These are phyloP conservation scores for Boloria selene DNA, from an alignment of 2,888 invertebrate species.

Conservation along the genomic window DNA sequence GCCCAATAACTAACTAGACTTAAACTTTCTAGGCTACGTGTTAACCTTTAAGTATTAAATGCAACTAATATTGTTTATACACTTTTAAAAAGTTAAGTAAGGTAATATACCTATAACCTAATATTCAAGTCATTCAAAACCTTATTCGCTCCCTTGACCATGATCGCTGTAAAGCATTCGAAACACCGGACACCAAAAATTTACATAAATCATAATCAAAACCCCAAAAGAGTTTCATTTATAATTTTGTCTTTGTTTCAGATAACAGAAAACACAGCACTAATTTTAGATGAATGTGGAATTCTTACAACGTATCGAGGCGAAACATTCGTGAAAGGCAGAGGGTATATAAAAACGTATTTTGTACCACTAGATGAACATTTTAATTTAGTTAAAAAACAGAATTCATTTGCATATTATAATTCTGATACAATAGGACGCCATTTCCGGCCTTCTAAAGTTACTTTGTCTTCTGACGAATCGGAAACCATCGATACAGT, in stretches of 20 bases:
- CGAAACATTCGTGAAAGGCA: constrained; percentile 88
- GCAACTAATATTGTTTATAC: too few species aligned
- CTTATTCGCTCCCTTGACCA: too few species aligned
- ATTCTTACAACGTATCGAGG: constrained; percentile 87
- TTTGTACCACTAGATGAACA: constrained; percentile 86
- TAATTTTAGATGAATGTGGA: constrained; percentile 85
- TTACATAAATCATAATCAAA: too few species aligned
- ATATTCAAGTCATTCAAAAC: too few species aligned
- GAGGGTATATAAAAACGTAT: constrained; percentile 86
- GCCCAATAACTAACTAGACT: too few species aligned
- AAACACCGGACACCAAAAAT: too few species aligned
- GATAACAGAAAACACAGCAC: constrained; percentile 88
- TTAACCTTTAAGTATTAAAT: too few species aligned
- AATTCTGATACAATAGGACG: constrained; percentile 53
- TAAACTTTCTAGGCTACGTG: too few species aligned
- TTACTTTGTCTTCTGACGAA: constrained; percentile 45
- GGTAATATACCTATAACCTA: too few species aligned
- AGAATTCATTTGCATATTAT: constrained; percentile 58
- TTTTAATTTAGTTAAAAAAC: constrained; percentile 75
- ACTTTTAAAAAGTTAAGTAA: too few species aligned
- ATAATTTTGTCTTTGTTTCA: constrained; percentile 46
- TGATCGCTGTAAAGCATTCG: too few species aligned
- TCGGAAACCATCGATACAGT: constrained; percentile 42
- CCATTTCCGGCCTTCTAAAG: constrained; percentile 52
- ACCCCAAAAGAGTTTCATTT: background rate